Evolutionary conservation across 2,888 invertebrate species (phyloP), one percentile per base, ranked within the genome.

Genomic region (Zaprionus bogoriensis): DNA sequence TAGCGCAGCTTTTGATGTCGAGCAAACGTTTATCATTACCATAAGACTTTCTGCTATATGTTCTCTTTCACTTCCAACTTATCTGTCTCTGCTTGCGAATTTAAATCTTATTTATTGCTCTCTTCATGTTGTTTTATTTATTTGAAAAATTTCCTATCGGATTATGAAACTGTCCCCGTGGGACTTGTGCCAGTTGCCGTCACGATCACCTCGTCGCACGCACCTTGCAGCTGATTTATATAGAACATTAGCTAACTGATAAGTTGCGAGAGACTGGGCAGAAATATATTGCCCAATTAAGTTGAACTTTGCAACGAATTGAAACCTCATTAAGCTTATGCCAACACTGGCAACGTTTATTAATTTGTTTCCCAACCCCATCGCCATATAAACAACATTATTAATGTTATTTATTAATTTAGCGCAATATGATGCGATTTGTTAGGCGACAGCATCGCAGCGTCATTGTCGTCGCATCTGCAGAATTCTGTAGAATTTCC

Each of bases 361-460:
- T 53, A 72, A 71, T 75, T 66, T 53, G 59, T 54, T 54, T 27
- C 47, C 27, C 23, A n/a, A n/a, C n/a, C n/a, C n/a, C n/a, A n/a
- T n/a, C n/a, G n/a, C n/a, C n/a, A n/a, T n/a, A n/a, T n/a, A n/a
- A n/a, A n/a, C n/a, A n/a, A n/a, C 10, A 62, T 67, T 61, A 66
- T 61, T 67, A 51, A 64, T 74, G 63, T 32, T 63, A 54, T 77
- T 59, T 60, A 77, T 74, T 74, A 74, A 77, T 74, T 73, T 61
- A 74, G 47, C 54, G 55, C 68, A 48, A 58, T 63, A 60, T 23
- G 55, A 48, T 32, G 51, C 77, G 60, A 73, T 74, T 77, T 77
- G 64, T 77, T 73, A 73, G 38, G 30, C 45, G 10, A 22, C 23
- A 52, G 52, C 58, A 28, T 60, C 67, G 71, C 53, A 48, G 71